phyloP scores from a whole-genome alignment of 2,797 vertebrate genomes.

The Petrocephalus schoutedeni region DNA sequence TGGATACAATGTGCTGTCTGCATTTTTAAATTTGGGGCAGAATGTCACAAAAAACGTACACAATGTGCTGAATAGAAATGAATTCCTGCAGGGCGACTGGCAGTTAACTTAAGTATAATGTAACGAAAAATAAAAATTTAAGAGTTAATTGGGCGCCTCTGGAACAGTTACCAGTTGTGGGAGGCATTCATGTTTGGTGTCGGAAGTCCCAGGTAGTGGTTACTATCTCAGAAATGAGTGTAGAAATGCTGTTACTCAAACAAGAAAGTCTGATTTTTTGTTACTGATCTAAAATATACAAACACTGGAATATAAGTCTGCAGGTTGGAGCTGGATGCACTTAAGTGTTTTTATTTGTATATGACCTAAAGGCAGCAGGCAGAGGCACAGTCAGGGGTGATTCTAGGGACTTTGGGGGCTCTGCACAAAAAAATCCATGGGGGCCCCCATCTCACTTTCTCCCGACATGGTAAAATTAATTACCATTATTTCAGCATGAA shows the following conservation, averaged over 20 bases:
- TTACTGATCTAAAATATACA: not conserved
- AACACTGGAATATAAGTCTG: not conserved
- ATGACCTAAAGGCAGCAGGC: not conserved
- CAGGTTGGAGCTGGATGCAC: not conserved
- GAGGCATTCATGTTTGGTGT: not conserved
- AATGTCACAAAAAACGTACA: not conserved
- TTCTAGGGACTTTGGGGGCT: too few relatives aligned
- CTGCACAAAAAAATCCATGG: too few relatives aligned
- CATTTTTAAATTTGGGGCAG: constrained; percentile 5
- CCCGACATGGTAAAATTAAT: too few relatives aligned
- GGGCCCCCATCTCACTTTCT: too few relatives aligned
- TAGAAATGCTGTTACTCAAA: not conserved
- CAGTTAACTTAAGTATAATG: not conserved
- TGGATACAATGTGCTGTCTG: not conserved
- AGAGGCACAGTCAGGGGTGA: not conserved
- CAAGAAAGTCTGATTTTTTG: not conserved
- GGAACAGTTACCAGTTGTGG: not conserved
- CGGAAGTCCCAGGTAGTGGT: not conserved
- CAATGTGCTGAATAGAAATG: not conserved
- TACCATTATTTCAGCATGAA: too few relatives aligned
- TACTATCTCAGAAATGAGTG: not conserved
- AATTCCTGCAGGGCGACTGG: not conserved
- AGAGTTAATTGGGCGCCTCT: not conserved
- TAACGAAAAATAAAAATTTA: not conserved
- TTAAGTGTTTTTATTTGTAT: not conserved